A percentile compares a stretch with the other conserved stretches of the same genome.
These are phyloP conservation scores for Copidosoma aretas DNA, from an alignment of 2,888 invertebrate genomes.

Conservation along the genomic window DNA sequence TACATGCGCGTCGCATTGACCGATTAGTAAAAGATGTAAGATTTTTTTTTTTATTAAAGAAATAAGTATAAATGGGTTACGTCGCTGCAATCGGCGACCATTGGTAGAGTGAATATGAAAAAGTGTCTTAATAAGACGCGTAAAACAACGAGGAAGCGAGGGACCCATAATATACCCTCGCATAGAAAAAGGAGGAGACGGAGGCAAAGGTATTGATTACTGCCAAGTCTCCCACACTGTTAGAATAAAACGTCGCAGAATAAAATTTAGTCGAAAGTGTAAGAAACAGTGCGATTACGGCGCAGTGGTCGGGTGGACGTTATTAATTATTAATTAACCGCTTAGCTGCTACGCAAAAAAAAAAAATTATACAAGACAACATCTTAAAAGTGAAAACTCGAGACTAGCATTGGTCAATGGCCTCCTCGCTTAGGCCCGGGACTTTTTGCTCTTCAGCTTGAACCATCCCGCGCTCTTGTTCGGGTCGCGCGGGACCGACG, in stretches of 20 bases:
- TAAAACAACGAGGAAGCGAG: too few relatives aligned
- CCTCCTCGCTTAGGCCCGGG: conserved; percentile 56
- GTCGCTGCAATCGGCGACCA: too few relatives aligned
- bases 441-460: conserved; percentile 67
- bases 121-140: too few relatives aligned
- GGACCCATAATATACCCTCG: too few relatives aligned
- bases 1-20: conserved; percentile 25
- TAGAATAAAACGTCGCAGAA: too few relatives aligned
- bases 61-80: too few relatives aligned
- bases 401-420: conserved; percentile 62
- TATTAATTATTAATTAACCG: conserved; percentile 25
- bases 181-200: background rate
- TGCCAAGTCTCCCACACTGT: too few relatives aligned
- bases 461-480: conserved; percentile 79
- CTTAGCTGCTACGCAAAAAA: conserved; percentile 32
- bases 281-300: conserved; percentile 6
- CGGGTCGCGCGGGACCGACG: conserved; percentile 76
- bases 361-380: conserved; percentile 23
- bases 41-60: too few relatives aligned
- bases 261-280: too few relatives aligned
- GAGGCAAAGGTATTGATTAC: background rate
- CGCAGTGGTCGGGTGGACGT: conserved; percentile 11
- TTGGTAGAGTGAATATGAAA: too few relatives aligned
- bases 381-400: conserved; percentile 51
- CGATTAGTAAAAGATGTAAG: conserved; percentile 24